A percentile compares a stretch with the other conserved stretches of the same genome.
Evolutionary conservation across 2,113 vertebrate genomes (phyloP).

Genomic region (Ardeotis arabs): DNA sequence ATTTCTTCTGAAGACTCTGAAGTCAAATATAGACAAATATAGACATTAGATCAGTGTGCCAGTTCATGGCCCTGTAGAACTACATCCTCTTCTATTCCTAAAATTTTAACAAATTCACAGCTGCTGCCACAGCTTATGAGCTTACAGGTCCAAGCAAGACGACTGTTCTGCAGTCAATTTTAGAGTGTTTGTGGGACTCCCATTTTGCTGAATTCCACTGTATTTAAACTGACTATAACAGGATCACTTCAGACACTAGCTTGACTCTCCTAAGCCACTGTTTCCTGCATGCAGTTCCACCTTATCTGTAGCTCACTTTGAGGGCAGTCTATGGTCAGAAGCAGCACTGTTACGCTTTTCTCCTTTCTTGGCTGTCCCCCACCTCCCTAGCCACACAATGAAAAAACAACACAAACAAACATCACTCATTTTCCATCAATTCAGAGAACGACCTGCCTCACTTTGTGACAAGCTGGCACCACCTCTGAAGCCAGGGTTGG

Average conservation of each 20-base stretch:
- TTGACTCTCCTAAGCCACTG: accelerated
- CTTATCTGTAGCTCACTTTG: background rate
- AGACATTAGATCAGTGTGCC: background rate
- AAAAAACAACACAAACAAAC: accelerated
- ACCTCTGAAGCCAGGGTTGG: accelerated
- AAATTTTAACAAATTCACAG: accelerated
- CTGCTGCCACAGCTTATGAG: background rate
- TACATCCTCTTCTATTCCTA: background rate
- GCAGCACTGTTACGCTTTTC: accelerated
- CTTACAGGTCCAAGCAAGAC: background rate
- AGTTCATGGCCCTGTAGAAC: background rate
- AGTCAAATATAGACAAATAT: background rate
- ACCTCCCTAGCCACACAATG: background rate
- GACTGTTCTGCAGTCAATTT: too few species aligned
- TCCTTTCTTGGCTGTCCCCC: background rate
- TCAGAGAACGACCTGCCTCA: background rate
- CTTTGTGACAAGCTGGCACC: background rate
- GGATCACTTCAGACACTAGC: background rate
- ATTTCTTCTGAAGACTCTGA: background rate
- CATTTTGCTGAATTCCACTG: background rate
- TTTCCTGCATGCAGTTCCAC: background rate
- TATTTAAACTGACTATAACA: too few species aligned
- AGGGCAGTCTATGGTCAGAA: background rate
- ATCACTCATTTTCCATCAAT: accelerated
- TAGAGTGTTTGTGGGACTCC: accelerated